phyloP scores from a whole-genome alignment of 2,113 vertebrate genomes.

The Mesocricetus auratus region DNA sequence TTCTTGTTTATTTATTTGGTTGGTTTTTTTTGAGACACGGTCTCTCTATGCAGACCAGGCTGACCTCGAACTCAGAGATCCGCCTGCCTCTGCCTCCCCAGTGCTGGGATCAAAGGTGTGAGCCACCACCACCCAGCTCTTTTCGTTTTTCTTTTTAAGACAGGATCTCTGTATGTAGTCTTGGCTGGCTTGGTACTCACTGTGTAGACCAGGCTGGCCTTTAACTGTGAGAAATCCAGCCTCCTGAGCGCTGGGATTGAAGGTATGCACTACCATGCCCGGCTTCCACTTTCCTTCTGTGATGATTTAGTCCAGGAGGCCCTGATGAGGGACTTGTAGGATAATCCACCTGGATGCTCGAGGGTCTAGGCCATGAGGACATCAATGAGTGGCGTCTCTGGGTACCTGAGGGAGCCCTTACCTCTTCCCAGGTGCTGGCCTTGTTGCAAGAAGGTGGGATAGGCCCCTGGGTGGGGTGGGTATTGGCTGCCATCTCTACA shows the following conservation, averaged over 20 bases:
- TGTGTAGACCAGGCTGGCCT: background rate
- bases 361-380: no score
- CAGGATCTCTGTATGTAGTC: background rate
- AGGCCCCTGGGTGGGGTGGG: background rate
- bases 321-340: background rate
- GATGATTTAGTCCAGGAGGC: background rate
- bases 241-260: background rate
- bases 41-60: background rate
- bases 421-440: background rate
- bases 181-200: background rate
- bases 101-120: background rate
- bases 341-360: background rate
- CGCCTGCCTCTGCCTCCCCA: background rate
- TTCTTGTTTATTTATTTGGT: background rate
- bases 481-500: no score
- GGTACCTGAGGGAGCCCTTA: background rate
- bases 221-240: background rate
- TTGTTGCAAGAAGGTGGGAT: background rate
- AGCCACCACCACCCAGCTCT: accelerated
- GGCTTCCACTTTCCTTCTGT: no score
- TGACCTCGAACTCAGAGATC: background rate
- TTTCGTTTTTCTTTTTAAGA: background rate
- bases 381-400: background rate
- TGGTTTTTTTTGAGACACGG: background rate
- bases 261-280: background rate